Conservation (phyloP, 2,797 vertebrate species). For the Benthosema pterotum region DNA sequence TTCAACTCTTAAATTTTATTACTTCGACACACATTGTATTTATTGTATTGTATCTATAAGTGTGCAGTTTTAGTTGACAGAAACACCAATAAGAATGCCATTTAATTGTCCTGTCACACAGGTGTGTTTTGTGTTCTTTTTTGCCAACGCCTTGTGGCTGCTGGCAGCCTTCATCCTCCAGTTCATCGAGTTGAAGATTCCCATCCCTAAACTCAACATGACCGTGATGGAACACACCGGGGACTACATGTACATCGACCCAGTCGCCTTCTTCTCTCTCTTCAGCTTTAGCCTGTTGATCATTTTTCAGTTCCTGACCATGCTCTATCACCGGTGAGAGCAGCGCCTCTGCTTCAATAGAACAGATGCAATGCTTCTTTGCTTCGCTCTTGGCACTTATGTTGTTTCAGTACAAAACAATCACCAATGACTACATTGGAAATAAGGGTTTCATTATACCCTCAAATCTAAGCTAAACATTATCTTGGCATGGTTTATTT, state of each 20-base stretch:
- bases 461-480: too few relatives aligned
- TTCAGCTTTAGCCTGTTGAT: constrained; percentile 64
- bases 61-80: too few relatives aligned
- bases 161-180: constrained; percentile 68
- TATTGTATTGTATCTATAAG: too few relatives aligned
- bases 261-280: constrained; percentile 76
- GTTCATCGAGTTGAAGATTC: constrained; percentile 42
- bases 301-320: constrained; percentile 72
- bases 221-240: fast-evolving
- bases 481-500: background rate
- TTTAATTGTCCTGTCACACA: constrained; percentile 30
- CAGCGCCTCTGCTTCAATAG: too few relatives aligned
- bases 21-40: too few relatives aligned
- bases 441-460: too few relatives aligned
- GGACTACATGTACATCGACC: constrained; percentile 45
- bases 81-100: background rate
- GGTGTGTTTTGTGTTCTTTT: constrained; percentile 74
- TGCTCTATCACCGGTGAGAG: constrained; percentile 78
- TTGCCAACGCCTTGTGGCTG: constrained; percentile 70
- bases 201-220: constrained; percentile 36
- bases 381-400: background rate
- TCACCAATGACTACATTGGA: background rate
- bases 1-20: too few relatives aligned
- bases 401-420: background rate
- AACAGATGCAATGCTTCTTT: background rate